phyloP scores from a whole-genome alignment of 1,140 invertebrate genomes.

The Drosophila nebulosa region DNA sequence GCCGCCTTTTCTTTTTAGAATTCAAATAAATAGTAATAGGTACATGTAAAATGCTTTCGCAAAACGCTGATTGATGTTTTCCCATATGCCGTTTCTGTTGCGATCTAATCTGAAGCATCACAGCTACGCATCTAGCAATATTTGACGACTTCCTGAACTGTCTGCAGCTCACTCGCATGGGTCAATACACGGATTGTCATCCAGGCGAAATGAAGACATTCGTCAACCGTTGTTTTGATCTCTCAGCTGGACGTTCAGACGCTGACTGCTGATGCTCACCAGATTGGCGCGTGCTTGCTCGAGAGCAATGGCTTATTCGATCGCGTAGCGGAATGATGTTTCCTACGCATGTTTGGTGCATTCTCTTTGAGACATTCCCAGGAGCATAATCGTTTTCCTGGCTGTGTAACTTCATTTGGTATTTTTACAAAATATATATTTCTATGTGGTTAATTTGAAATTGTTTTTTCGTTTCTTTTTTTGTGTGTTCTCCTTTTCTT shows the following conservation, averaged over 20 bases:
- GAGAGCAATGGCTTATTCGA: conserved; percentile 31
- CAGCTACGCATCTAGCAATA: background rate
- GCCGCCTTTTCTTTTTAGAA: too few relatives aligned
- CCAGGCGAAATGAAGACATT: conserved; percentile 2
- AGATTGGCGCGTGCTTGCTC: conserved; percentile 15
- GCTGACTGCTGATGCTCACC: background rate
- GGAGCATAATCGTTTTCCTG: conserved; percentile 6
- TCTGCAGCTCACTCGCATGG: background rate
- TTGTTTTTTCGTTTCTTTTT: background rate
- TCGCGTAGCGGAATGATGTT: conserved; percentile 22
- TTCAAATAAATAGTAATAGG: too few relatives aligned
- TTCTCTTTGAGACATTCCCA: conserved; percentile 51
- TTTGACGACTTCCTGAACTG: background rate
- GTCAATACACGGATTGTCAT: background rate
- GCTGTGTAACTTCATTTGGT: conserved; percentile 27
- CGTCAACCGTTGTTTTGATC: conserved; percentile 28
- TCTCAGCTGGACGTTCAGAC: conserved; percentile 22
- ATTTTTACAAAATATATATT: background rate
- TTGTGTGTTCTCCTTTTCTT: too few relatives aligned
- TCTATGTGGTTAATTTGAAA: background rate
- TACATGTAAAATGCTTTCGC: too few relatives aligned
- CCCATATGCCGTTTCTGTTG: too few relatives aligned
- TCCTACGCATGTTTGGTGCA: conserved; percentile 27
- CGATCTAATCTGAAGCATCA: background rate
- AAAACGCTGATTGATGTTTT: too few relatives aligned